phyloP scores from a whole-genome alignment of 2,113 vertebrate genomes.

The Micromys minutus region DNA sequence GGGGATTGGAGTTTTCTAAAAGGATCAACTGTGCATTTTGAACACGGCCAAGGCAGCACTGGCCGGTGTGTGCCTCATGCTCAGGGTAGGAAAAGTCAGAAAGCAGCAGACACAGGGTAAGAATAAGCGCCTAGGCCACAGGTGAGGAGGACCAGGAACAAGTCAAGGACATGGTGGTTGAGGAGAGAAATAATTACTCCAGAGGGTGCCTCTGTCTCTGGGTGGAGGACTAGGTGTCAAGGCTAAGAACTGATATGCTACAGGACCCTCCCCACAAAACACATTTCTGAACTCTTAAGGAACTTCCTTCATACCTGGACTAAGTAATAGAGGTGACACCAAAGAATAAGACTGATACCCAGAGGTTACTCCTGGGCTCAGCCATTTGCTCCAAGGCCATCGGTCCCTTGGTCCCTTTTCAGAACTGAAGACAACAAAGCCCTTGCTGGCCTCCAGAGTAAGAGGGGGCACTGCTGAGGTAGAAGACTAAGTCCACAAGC shows the following conservation, averaged over 20 bases:
- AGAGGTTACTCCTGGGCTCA: constrained; percentile 75
- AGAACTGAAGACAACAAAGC: constrained; percentile 60
- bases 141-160: not conserved
- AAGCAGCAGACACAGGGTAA: not conserved
- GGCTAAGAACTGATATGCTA: constrained; percentile 39
- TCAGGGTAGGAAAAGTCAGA: not conserved
- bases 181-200: constrained; percentile 50
- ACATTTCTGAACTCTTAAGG: constrained; percentile 79
- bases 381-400: constrained; percentile 79
- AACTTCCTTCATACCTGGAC: constrained; percentile 83
- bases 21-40: constrained; percentile 55
- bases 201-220: not conserved
- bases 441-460: constrained; percentile 71
- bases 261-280: not conserved
- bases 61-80: not conserved
- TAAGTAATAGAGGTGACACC: constrained; percentile 83
- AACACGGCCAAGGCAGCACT: constrained; percentile 49
- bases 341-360: constrained; percentile 69
- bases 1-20: not conserved
- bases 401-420: constrained; percentile 80
- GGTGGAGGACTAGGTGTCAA: fast-evolving
- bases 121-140: not conserved
- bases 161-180: not conserved
- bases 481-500: not conserved
- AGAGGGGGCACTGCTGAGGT: constrained; percentile 7